Base-by-base conservation (phyloP, 1,140 invertebrate genomes). In the Eriocheir sinensis region DNA sequence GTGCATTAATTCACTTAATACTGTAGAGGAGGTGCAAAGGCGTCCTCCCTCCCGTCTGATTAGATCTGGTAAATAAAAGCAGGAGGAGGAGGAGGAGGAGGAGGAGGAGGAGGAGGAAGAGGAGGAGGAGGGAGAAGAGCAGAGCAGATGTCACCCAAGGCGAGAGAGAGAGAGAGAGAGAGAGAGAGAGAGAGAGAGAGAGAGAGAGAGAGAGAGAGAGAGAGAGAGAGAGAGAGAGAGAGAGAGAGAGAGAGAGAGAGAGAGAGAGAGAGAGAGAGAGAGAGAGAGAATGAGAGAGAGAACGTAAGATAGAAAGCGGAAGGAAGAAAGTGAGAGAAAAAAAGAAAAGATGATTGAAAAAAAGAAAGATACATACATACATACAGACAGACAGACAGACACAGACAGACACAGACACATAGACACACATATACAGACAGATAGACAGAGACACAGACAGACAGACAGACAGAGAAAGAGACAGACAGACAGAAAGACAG, bases 1-100 rank as follows among this genome's bases (percentile, higher is more conserved):
- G 60, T 72, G 60, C 60, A 72, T 72, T 72, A 72, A 72, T 72
- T 72, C 60, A 72, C 60, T 72, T 72, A 72, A 72, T 72, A 72
- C 60, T 72, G 60, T 72, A 72, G 60, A 72, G 60, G 60, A 72
- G 60, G 60, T 72, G 60, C 60, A 72, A 72, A 72, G 60, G 60
- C 60, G 27, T 21, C 60, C 60, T 72, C 60, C 60, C 27, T 72
- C 60, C 60, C n/a, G 60, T 72, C 60, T 72, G 60, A 72, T 72
- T 72, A 72, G 60, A 72, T 21, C 60, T 72, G 60, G n/a, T 4
- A n/a, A 72, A 8, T 21, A 72, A n/a, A n/a, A 72, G 60, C 21
- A 72, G 60, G 60, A 72, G 60, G 60, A 72, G 60, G 60, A 72
- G 60, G 60, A 12, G 60, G 60, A 12, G 60, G 27, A 72, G 17